Conservation (phyloP, 2,888 invertebrate genomes). For the Villa cingulata region DNA sequence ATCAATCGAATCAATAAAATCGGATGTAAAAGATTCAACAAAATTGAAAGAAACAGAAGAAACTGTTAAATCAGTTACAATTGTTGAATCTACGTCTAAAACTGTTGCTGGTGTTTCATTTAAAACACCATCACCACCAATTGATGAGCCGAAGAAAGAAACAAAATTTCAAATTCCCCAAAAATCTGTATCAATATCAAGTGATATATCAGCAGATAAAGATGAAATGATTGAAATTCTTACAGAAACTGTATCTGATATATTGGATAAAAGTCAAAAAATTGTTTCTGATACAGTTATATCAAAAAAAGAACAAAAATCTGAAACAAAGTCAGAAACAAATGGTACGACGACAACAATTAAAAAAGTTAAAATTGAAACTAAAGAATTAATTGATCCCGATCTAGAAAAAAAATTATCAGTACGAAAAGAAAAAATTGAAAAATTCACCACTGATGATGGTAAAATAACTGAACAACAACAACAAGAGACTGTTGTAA, state of each 20-base stretch:
- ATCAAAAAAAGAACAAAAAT: not conserved
- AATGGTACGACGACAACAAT: not conserved
- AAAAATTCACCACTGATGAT: slow-evolving; percentile 6
- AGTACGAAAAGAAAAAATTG: slow-evolving; percentile 15
- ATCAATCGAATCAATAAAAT: not conserved
- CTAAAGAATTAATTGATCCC: slow-evolving; percentile 10
- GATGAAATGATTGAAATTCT: not conserved
- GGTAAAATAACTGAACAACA: slow-evolving; percentile 2
- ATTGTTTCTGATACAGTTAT: not conserved
- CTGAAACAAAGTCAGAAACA: not conserved
- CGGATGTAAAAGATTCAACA: not conserved
- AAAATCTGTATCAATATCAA: too few species aligned
- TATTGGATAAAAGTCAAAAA: not conserved
- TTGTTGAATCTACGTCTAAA: not conserved
- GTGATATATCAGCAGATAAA: not conserved
- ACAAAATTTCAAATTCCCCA: too few species aligned
- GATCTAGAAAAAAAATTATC: slow-evolving; percentile 12
- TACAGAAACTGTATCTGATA: not conserved
- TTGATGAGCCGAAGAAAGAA: not conserved
- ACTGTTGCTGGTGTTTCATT: not conserved
- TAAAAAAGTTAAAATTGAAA: not conserved
- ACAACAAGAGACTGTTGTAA: slow-evolving; percentile 6
- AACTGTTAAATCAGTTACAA: not conserved
- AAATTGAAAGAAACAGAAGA: not conserved
- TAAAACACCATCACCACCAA: not conserved